Evolutionary conservation across 2,888 invertebrate species (phyloP).

Genomic region (Oasisia sp.): DNA sequence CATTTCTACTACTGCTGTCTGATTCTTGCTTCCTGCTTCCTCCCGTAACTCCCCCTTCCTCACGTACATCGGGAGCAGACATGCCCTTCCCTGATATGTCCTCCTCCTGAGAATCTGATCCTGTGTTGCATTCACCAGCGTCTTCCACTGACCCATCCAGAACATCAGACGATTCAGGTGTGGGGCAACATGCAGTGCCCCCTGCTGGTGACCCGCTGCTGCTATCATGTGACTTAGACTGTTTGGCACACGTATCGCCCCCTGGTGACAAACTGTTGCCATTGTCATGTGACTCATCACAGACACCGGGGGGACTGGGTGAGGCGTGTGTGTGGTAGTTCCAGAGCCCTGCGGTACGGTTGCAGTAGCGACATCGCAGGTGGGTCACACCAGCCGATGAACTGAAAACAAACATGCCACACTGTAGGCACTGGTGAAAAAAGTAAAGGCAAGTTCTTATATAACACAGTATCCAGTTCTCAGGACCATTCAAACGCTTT

Average conservation of each 20-base stretch:
- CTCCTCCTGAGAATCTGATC: background rate
- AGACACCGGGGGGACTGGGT: background rate
- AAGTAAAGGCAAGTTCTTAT: no score
- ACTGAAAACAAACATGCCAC: background rate
- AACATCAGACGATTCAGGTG: background rate
- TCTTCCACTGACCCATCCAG: background rate
- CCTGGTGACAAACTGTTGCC: background rate
- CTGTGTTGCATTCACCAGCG: background rate
- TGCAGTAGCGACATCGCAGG: slow-evolving; percentile 25
- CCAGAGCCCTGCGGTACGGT: slow-evolving; percentile 29
- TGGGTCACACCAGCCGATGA: background rate
- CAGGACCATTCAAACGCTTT: no score
- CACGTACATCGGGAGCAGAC: background rate
- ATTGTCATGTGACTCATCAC: background rate
- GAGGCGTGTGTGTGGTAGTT: slow-evolving; percentile 26
- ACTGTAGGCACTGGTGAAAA: background rate
- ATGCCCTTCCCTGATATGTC: background rate
- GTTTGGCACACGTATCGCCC: no score
- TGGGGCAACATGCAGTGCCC: background rate
- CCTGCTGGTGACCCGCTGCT: background rate
- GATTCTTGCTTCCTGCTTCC: background rate
- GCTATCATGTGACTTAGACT: background rate
- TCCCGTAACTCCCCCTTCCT: background rate
- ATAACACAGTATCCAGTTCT: no score
- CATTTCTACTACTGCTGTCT: background rate